These are phyloP conservation scores for Callyntrura guangdongensis DNA, from an alignment of 2,888 invertebrate genomes.

Conservation along the genomic window DNA sequence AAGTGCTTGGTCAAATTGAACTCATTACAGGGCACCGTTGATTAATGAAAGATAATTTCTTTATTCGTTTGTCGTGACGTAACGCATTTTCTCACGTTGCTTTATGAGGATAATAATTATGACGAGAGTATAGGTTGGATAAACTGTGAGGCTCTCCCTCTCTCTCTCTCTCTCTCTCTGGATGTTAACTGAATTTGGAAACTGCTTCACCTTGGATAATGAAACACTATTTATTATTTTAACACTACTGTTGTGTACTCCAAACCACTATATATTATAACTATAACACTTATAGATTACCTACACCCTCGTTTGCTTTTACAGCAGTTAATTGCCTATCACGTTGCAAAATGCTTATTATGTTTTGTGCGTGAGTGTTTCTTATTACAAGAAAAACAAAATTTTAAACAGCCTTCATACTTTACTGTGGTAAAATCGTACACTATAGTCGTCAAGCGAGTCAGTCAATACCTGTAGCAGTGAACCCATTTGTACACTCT, in stretches of 20 bases:
- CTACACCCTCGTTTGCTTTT: slow-evolving; percentile 2
- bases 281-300: background rate
- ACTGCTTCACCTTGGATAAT: slow-evolving; percentile 21
- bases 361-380: background rate
- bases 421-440: background rate
- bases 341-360: background rate
- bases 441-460: too few species aligned
- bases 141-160: background rate
- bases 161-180: background rate
- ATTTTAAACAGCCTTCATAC: slow-evolving; percentile 2
- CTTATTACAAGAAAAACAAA: background rate
- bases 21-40: slow-evolving; percentile 60
- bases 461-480: background rate
- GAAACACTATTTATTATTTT: slow-evolving; percentile 9
- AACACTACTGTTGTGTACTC: background rate
- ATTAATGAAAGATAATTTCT: slow-evolving; percentile 71
- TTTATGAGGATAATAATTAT: slow-evolving; percentile 54
- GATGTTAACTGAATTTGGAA: slow-evolving; percentile 54
- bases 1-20: slow-evolving; percentile 61
- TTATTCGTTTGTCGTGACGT: slow-evolving; percentile 44
- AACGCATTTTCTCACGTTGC: slow-evolving; percentile 59
- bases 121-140: background rate
- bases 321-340: background rate
- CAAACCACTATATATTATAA: background rate
- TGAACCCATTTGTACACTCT: background rate